Evolutionary conservation across 2,113 vertebrate species (phyloP).

Genomic region (Nerophis ophidion): DNA sequence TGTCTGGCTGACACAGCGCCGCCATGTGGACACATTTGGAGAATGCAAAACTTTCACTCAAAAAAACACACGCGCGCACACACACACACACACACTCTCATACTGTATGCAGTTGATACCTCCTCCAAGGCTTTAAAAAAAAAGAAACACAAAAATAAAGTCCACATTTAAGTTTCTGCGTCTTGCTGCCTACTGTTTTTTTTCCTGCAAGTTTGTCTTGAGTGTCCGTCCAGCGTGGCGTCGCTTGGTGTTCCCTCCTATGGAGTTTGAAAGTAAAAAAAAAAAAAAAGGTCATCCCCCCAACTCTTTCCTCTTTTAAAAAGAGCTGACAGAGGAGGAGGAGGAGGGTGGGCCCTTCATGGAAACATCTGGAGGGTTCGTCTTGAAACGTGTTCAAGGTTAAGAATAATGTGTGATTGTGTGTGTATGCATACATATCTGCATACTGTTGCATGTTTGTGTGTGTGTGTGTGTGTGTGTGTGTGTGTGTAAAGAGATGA

Average conservation of each 20-base stretch:
- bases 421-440: slow-evolving; percentile 41
- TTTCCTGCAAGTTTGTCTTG: slow-evolving; percentile 12
- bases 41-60: slow-evolving; percentile 12
- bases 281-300: slow-evolving; percentile 38
- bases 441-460: slow-evolving; percentile 22
- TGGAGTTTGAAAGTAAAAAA: slow-evolving; percentile 34
- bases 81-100: slow-evolving; percentile 26
- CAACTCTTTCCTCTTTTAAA: slow-evolving; percentile 17
- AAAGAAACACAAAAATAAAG: slow-evolving; percentile 64
- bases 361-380: slow-evolving; percentile 36
- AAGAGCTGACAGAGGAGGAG: background rate
- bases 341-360: slow-evolving; percentile 16
- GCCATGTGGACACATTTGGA: slow-evolving; percentile 23
- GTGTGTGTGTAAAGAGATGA: slow-evolving; percentile 30
- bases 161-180: slow-evolving; percentile 58
- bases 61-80: slow-evolving; percentile 30
- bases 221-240: slow-evolving; percentile 18
- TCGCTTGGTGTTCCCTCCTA: slow-evolving; percentile 2
- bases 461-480: slow-evolving; percentile 20
- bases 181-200: slow-evolving; percentile 20
- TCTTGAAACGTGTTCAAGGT: slow-evolving; percentile 28
- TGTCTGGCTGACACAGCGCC: slow-evolving; percentile 21
- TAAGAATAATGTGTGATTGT: slow-evolving; percentile 24
- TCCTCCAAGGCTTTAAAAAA: slow-evolving; percentile 39
- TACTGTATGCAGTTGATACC: slow-evolving; percentile 28